Evolutionary conservation across 1,140 invertebrate genomes (phyloP), one percentile per base, ranked within the genome.

Genomic region (Campoletis sonorensis): DNA sequence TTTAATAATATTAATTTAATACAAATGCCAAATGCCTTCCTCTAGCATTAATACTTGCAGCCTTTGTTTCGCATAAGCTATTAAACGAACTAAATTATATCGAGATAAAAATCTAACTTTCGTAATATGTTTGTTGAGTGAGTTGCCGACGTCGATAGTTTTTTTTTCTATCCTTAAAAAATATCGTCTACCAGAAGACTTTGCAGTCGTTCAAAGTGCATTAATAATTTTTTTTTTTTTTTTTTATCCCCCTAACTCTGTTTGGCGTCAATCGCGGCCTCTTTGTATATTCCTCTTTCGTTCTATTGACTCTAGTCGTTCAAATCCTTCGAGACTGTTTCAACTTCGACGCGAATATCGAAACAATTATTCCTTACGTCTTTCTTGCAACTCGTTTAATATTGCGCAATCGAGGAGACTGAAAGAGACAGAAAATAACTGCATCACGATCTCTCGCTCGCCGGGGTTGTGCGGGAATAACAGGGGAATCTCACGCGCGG

Each of bases 311-410:
- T 23, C n/a, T 26, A 26, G 61, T 26, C 61, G 61, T 64, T 64
- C 23, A 49, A 75, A 75, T 13, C 45, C 26, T n/a, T 75, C 45
- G 30, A 61, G 73, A 37, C 75, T 77, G 49, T 26, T 70, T 26
- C 30, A 30, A 27, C 64, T 33, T 81, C 33, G 76, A 77, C 68
- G 79, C 64, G 61, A 76, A 83, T 82, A 82, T 79, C 71, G 71
- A 82, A 83, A 81, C 82, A 83, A 83, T 83, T 83, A 83, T 83
- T 83, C 75, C 75, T 80, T 79, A 79, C 79, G 73, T 78, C 71
- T 61, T 37, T 77, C 54, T 80, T 67, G 75, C 79, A 79, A 80
- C 61, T 81, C 73, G 80, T 81, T 81, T 78, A 79, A 78, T 71
- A 83, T 83, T 80, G 79, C 82, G 79, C 77, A 83, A 83, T 77